Percentiles rank a stretch among this genome's conserved stretches.
Conservation (phyloP, 2,797 vertebrate species). For the Sebastes steindachneri region DNA sequence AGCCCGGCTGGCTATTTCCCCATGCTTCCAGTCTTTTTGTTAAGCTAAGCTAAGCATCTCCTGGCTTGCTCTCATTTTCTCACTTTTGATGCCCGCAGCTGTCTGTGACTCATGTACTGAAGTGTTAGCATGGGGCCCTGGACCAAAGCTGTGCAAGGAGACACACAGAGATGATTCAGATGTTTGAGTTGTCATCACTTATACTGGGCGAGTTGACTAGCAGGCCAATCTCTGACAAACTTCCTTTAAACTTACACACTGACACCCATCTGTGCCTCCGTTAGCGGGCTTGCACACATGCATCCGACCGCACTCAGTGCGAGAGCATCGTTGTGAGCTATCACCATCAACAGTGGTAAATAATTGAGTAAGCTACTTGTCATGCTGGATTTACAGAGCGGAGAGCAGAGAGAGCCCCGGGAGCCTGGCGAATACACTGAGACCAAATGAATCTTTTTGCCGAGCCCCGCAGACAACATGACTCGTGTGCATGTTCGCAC, state of each 20-base stretch:
- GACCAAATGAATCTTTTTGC: constrained; percentile 57
- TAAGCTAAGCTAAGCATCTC: background rate
- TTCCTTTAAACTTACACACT: constrained; percentile 4
- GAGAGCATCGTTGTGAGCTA: constrained; percentile 50
- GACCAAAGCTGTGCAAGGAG: constrained; percentile 12
- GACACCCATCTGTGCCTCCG: background rate
- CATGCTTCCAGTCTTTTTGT: background rate
- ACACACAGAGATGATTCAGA: constrained; percentile 1
- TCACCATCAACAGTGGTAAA: constrained; percentile 68
- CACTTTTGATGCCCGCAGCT: constrained; percentile 4
- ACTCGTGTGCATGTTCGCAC: constrained; percentile 36
- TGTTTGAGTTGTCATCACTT: constrained; percentile 7
- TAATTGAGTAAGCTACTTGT: constrained; percentile 72
- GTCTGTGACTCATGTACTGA: constrained; percentile 19
- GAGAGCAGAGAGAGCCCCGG: constrained; percentile 40
- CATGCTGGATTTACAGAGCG: constrained; percentile 63
- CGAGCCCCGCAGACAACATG: constrained; percentile 28
- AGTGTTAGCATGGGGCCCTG: background rate
- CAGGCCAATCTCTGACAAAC: constrained; percentile 4
- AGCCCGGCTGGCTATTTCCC: background rate
- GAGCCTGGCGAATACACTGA: constrained; percentile 44
- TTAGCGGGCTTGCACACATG: background rate
- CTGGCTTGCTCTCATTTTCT: background rate
- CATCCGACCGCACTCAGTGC: background rate
- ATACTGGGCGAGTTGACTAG: background rate